A percentile compares a stretch with the other conserved stretches of the same genome.
These are phyloP conservation scores for Shinisaurus crocodilurus DNA, from an alignment of 2,113 vertebrate species.

Conservation along the genomic window DNA sequence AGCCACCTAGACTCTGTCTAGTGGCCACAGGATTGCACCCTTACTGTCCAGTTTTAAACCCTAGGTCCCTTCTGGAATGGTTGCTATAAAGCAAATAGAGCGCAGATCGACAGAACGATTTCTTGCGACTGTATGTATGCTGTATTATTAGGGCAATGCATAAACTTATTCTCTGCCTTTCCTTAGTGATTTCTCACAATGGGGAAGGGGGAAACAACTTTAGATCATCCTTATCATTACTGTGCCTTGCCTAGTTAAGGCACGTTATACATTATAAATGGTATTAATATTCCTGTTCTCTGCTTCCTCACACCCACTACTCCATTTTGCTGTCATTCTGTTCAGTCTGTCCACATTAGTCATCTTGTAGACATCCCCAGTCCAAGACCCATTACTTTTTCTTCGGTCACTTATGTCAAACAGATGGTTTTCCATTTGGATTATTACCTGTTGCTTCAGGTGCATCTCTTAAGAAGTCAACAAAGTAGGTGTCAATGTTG, in stretches of 20 bases:
- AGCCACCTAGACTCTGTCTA: too few relatives aligned
- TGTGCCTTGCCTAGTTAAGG: background rate
- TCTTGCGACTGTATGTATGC: background rate
- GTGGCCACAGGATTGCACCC: background rate
- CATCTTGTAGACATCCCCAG: background rate
- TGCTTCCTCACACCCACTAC: background rate
- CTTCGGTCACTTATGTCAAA: background rate
- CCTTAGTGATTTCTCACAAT: background rate
- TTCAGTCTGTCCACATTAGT: background rate
- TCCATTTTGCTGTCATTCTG: background rate
- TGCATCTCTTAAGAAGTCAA: conserved; percentile 91
- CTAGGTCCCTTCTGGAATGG: background rate
- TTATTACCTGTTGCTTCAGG: conserved; percentile 87
- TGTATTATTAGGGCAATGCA: background rate
- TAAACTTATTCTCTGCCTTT: background rate
- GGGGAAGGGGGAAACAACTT: background rate
- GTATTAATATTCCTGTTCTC: background rate
- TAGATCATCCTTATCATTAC: background rate
- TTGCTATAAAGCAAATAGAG: background rate
- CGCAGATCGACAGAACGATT: background rate
- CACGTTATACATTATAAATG: background rate
- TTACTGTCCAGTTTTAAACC: background rate
- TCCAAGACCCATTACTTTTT: background rate
- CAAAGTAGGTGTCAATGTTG: conserved; percentile 86
- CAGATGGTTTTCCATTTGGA: background rate